Base-by-base conservation (phyloP, 2,888 invertebrate species). In the Esperia sulphurella region DNA sequence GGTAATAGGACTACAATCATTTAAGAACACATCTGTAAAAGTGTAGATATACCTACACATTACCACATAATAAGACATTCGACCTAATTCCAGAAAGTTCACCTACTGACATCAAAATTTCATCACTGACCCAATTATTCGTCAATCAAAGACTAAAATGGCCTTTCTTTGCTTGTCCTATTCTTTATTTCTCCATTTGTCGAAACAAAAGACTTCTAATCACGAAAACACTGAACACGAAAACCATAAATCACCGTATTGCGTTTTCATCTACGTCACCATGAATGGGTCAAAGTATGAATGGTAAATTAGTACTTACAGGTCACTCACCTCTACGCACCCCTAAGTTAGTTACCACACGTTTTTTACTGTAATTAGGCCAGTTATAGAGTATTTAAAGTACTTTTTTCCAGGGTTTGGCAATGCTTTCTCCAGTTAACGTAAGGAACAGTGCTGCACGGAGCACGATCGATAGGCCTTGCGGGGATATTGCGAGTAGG, bases 391-490 rank as follows among this genome's bases (percentile, higher is more conserved):
- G 62, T 68, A 68, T 70, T n/a, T 74, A 71, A 71, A 58, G 66
- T 58, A 58, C 65, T 66, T 70, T 69, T 63, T 59, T 61, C 66
- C 67, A 54, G 49, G 57, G 65, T 73, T 70, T 75, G 69, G 69
- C 76, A 71, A 72, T 74, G 74, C 61, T 78, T 68, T 71, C 66
- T 65, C 73, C 68, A 70, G 79, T 71, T 79, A 70, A 75, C 79
- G 79, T 81, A 76, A 76, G 78, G 80, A 82, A 66, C 65, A 62
- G 66, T 65, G 72, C 71, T 75, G 63, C 68, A 59, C 58, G 61
- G 63, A 52, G 56, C 60, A 55, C 63, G 80, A 87, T 88, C 87
- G 83, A 87, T 88, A 88, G 75, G 68, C 67, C 68, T 68, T 69
- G 52, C 52, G 64, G 64, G 66, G 68, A 55, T 52, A 50, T 53